Conservation (phyloP, 2,113 vertebrate species). For the Anhinga rufa region DNA sequence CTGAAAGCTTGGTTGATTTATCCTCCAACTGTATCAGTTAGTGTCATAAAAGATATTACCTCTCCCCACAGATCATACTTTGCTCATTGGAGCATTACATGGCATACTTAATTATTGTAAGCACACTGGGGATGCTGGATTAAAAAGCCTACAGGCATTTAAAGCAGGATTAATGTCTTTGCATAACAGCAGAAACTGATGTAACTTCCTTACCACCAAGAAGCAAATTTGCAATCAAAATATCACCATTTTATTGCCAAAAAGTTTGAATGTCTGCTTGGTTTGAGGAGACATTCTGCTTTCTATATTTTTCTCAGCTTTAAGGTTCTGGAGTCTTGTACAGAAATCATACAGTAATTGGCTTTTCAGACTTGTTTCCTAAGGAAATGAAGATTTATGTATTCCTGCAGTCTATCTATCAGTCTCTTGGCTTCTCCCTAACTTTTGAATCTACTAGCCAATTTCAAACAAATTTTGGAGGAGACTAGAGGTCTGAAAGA, state of each 20-base stretch:
- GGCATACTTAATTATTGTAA: constrained; percentile 38
- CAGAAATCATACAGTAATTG: neutral
- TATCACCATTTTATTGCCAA: neutral
- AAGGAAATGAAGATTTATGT: neutral
- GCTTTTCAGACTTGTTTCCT: neutral
- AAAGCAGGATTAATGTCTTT: constrained; percentile 42
- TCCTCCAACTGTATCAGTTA: neutral
- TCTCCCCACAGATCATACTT: constrained; percentile 19
- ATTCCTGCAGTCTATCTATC: neutral
- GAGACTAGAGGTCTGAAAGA: neutral
- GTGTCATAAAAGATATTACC: neutral
- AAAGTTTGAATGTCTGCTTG: neutral
- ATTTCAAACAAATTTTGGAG: constrained; percentile 9
- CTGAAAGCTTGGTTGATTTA: neutral
- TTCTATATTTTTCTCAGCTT: neutral
- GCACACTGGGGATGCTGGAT: constrained; percentile 21
- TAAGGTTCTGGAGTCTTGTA: neutral
- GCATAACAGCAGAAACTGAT: neutral
- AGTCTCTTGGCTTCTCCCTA: neutral
- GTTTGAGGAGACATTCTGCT: neutral
- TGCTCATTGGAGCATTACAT: neutral
- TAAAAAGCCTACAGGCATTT: constrained; percentile 25
- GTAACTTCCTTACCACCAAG: neutral
- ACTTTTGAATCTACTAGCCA: neutral
- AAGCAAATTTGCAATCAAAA: neutral